A percentile compares a stretch with the other conserved stretches of the same genome.
phyloP scores from a whole-genome alignment of 2,888 invertebrate genomes.

The Muscina levida region DNA sequence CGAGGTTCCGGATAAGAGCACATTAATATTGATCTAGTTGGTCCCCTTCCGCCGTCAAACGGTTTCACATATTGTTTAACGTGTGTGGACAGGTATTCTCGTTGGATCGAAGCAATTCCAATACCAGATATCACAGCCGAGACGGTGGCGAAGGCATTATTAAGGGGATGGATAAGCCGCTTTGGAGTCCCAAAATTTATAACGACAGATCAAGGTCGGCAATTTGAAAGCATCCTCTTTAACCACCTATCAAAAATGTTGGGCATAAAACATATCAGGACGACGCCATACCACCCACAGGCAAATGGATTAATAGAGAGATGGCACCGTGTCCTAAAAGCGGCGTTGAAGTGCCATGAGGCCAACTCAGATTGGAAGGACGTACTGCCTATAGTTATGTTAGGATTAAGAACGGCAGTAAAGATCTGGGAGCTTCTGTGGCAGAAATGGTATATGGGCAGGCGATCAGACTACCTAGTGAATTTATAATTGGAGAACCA shows the following conservation, averaged over 20 bases:
- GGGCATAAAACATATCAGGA: slow-evolving; percentile 60
- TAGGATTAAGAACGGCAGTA: slow-evolving; percentile 33
- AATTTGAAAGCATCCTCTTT: slow-evolving; percentile 63
- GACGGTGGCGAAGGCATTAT: slow-evolving; percentile 13
- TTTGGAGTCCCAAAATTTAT: slow-evolving; percentile 54
- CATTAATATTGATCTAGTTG: slow-evolving; percentile 76
- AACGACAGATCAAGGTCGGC: slow-evolving; percentile 68
- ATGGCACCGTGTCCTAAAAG: slow-evolving; percentile 21
- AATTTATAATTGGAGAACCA: slow-evolving; percentile 44
- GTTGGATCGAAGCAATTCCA: slow-evolving; percentile 67
- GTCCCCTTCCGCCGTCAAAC: slow-evolving; percentile 22
- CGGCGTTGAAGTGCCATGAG: slow-evolving; percentile 42
- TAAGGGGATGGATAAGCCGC: neutral
- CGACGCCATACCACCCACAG: slow-evolving; percentile 72
- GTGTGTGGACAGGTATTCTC: slow-evolving; percentile 49
- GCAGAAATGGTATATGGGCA: slow-evolving; percentile 59
- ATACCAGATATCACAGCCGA: slow-evolving; percentile 21
- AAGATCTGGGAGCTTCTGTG: slow-evolving; percentile 49
- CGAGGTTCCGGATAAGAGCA: slow-evolving; percentile 66
- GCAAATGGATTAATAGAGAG: slow-evolving; percentile 66
- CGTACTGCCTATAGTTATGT: neutral
- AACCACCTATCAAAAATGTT: slow-evolving; percentile 53
- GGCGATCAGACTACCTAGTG: slow-evolving; percentile 49
- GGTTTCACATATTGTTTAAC: slow-evolving; percentile 65
- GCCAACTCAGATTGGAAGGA: slow-evolving; percentile 20